Percentiles rank a stretch among this genome's conserved stretches.
Evolutionary conservation across 2,888 invertebrate species (phyloP).

Genomic region (Gryllus longicercus): DNA sequence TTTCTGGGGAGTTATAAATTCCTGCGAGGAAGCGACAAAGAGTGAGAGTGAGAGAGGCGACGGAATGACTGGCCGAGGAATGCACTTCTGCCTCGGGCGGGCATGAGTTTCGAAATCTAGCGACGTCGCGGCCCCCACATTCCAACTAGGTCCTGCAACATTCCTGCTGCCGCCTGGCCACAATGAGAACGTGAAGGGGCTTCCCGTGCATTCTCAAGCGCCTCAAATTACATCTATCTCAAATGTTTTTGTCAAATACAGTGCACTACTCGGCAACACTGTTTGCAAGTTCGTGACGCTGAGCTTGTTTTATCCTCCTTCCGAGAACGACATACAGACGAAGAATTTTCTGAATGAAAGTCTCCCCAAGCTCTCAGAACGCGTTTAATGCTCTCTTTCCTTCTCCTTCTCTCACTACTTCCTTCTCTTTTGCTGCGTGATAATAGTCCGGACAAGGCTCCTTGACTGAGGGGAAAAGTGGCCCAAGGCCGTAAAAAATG

Average conservation of each 20-base stretch:
- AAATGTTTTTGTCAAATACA: neutral
- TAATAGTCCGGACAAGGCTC: no score
- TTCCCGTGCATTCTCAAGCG: neutral
- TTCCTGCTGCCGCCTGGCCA: neutral
- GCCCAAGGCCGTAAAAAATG: conserved; percentile 26
- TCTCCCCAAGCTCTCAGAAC: neutral
- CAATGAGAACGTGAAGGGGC: neutral
- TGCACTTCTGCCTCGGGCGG: conserved; percentile 17
- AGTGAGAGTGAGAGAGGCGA: neutral
- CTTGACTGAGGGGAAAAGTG: conserved; percentile 3
- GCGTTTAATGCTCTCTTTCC: no score
- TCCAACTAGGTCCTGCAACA: conserved; percentile 9
- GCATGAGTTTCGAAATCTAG: conserved; percentile 17
- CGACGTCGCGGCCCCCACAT: neutral
- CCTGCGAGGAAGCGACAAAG: conserved; percentile 8
- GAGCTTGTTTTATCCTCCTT: conserved; percentile 3
- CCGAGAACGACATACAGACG: conserved; percentile 4
- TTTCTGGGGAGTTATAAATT: neutral
- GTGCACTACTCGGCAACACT: conserved; percentile 18
- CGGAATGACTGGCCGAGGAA: neutral
- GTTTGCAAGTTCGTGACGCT: neutral
- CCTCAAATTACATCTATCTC: neutral
- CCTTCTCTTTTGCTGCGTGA: no score
- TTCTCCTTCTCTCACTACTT: no score
- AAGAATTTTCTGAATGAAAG: conserved; percentile 29